Evolutionary conservation across 2,797 vertebrate genomes (phyloP).

Genomic region (Setipinna tenuifilis): DNA sequence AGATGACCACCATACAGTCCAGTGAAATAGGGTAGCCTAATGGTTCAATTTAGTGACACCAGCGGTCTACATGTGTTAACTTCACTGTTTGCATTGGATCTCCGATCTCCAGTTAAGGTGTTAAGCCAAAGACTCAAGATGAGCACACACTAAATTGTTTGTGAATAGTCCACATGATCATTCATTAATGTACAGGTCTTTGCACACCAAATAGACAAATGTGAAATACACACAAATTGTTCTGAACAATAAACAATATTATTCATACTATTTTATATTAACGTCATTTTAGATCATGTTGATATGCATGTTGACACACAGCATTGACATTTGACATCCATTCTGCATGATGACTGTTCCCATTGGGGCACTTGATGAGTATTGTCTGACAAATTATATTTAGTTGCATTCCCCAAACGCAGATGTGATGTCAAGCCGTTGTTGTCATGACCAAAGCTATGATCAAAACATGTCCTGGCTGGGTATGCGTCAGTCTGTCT

Average conservation of each 20-base stretch:
- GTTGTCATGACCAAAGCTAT: not conserved
- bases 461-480: conserved; percentile 43
- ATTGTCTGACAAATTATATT: not conserved
- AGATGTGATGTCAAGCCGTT: not conserved
- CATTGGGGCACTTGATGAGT: not conserved
- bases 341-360: not conserved
- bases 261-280: not conserved
- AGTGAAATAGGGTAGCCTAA: not conserved
- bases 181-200: not conserved
- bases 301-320: not conserved
- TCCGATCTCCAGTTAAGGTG: not conserved
- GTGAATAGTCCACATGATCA: not conserved
- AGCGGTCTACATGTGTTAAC: not conserved
- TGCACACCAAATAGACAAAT: not conserved
- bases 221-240: not conserved
- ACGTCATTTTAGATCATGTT: not conserved
- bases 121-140: not conserved
- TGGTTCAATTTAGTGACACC: not conserved
- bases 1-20: not conserved
- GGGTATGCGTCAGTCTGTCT: conserved; percentile 71
- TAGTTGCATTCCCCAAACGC: not conserved
- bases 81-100: not conserved
- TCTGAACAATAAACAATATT: not conserved
- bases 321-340: not conserved
- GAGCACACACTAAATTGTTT: not conserved